Evolutionary conservation across 2,113 vertebrate species (phyloP).

Genomic region (Siphamia tubifer): DNA sequence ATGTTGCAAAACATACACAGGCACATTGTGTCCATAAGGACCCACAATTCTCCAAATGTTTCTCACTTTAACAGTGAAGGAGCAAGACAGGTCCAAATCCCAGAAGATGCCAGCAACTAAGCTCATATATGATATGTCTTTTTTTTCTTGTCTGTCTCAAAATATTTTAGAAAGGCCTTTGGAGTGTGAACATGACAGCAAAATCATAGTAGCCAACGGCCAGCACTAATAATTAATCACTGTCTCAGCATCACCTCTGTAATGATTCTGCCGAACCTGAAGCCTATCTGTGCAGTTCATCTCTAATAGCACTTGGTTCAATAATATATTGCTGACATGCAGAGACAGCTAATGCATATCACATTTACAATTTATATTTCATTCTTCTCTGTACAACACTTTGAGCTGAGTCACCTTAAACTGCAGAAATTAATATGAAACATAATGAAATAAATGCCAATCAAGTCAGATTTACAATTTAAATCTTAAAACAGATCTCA

Average conservation of each 20-base stretch:
- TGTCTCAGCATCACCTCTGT: not conserved
- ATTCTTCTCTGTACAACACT: no score
- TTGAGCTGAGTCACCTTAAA: conserved; percentile 6
- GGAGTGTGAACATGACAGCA: not conserved
- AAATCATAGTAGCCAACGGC: not conserved
- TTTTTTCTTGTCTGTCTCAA: not conserved
- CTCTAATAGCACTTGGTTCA: conserved; percentile 40
- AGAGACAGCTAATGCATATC: conserved; percentile 31
- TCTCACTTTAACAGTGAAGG: not conserved
- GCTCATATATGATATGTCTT: not conserved
- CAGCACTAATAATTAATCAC: conserved; percentile 16
- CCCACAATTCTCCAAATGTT: conserved; percentile 15
- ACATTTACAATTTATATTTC: no score
- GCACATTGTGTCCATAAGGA: conserved; percentile 20
- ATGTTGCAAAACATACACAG: conserved; percentile 33
- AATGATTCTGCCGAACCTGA: conserved; percentile 3
- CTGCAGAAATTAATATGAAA: not conserved
- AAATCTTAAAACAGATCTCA: not conserved
- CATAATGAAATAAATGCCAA: not conserved
- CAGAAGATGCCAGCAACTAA: not conserved
- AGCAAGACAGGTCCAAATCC: not conserved
- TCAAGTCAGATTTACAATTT: not conserved
- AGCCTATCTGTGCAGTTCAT: conserved; percentile 8
- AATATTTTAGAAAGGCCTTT: not conserved
- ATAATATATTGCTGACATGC: conserved; percentile 37